Evolutionary conservation across 2,888 invertebrate species (phyloP), one percentile per base, ranked within the genome.

Genomic region (Parnassius mnemosyne): DNA sequence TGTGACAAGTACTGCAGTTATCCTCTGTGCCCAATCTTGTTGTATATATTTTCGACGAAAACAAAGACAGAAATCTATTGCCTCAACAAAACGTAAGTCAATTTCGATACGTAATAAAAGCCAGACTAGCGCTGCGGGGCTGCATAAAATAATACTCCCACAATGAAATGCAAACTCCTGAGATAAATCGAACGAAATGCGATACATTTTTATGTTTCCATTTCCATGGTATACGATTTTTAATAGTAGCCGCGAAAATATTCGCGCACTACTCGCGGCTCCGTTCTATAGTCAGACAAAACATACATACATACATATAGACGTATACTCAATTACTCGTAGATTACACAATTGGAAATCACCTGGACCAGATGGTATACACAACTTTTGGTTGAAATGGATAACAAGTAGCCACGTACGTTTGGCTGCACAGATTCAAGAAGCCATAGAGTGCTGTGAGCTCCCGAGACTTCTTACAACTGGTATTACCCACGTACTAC

Each of bases 121-220:
- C 63, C 63, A 53, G 63, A n/a, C 60, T 65, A 69, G 47, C 70
- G 68, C 70, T 68, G 68, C 16, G n/a, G 75, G 84, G 83, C 80
- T 83, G 85, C 84, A 85, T 84, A 84, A 84, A 83, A 85, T 85
- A 84, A 83, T 80, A 81, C 78, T 79, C 74, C 68, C 69, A 74
- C 77, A 79, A 80, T 81, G 82, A 80, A 79, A 79, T 76, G 80
- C 79, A 81, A 80, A 79, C 81, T 80, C 70, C 69, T 67, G 70
- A 66, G 72, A 79, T 79, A 79, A 82, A 84, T 83, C 82, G 82
- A 81, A 80, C 56, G 71, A 73, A 75, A 75, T 76, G 73, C 81
- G 78, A 79, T 83, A 79, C 81, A 83, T 81, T 83, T 83, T 84
- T 81, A 80, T 82, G 77, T 80, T 77, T 72, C 77, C 76, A 71